Conservation (phyloP, 30 jellyfish, hydroid and myxozoan species). For the Hydractinia echinata region DNA sequence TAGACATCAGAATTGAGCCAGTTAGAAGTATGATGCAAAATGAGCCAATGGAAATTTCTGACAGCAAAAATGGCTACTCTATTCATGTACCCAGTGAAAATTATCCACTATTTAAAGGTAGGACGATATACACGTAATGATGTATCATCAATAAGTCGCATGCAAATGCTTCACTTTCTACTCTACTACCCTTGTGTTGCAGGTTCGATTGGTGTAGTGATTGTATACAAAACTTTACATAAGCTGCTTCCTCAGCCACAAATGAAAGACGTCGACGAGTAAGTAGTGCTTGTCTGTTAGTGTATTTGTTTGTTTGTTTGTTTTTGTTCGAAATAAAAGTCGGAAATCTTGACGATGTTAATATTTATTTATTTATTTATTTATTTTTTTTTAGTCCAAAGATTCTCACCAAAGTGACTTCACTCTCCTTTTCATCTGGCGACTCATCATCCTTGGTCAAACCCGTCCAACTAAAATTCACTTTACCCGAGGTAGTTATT, state of each 20-base stretch:
- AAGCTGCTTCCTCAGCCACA: conserved; percentile 20
- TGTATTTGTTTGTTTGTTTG: neutral
- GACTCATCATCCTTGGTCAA: conserved; percentile 22
- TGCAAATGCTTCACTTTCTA: neutral
- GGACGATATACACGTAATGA: neutral
- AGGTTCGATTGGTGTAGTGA: conserved; percentile 28
- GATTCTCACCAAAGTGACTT: conserved; percentile 2
- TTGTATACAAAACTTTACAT: conserved; percentile 46
- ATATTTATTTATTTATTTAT: neutral
- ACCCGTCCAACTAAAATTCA: conserved; percentile 46
- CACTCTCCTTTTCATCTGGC: conserved; percentile 16
- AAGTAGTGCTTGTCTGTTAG: neutral
- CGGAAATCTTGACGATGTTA: neutral
- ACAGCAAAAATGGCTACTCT: neutral
- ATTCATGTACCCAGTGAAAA: conserved; percentile 15
- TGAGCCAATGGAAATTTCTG: neutral
- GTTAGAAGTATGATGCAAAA: conserved; percentile 2
- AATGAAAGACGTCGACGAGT: conserved; percentile 30
- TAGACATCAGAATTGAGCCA: conserved; percentile 16
- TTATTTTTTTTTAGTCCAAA: conserved; percentile 19
- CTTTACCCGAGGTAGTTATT: conserved; percentile 31
- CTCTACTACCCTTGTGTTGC: neutral
- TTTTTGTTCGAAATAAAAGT: no score
- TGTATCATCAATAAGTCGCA: neutral
- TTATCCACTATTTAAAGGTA: conserved; percentile 20